These are phyloP conservation scores for Scarus forsteni DNA, from an alignment of 2,797 vertebrate species.

Conservation along the genomic window DNA sequence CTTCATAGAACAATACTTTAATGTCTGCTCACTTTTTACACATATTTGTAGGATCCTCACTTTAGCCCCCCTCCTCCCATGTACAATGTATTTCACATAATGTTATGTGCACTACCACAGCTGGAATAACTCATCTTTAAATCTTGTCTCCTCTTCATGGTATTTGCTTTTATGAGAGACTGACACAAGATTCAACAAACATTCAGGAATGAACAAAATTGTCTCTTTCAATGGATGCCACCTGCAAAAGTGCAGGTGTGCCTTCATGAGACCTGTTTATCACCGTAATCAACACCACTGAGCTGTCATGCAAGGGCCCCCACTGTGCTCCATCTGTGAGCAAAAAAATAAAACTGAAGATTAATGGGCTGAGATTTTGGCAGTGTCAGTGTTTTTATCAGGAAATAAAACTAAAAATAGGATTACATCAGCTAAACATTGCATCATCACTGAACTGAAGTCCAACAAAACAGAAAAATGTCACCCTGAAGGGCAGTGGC, in stretches of 20 bases:
- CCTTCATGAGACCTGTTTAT: conserved; percentile 12
- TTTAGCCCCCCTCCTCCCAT: too few relatives aligned
- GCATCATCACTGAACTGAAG: neutral
- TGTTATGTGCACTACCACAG: too few relatives aligned
- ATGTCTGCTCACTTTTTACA: too few relatives aligned
- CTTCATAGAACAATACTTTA: too few relatives aligned
- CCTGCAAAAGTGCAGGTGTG: conserved; percentile 11
- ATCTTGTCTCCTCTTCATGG: too few relatives aligned
- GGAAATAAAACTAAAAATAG: neutral
- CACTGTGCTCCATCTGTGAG: conserved; percentile 14
- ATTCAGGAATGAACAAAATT: neutral
- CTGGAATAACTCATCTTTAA: too few relatives aligned
- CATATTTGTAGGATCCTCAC: too few relatives aligned
- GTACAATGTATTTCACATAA: too few relatives aligned
- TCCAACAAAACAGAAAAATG: neutral
- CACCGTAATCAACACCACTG: neutral
- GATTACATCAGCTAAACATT: neutral
- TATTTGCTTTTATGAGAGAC: neutral
- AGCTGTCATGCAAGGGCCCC: neutral
- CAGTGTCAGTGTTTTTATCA: conserved; percentile 3
- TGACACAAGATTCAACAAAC: neutral
- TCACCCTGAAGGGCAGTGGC: too few relatives aligned
- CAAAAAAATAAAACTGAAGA: conserved; percentile 4
- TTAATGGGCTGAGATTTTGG: conserved; percentile 1
- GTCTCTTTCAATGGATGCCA: conserved; percentile 1